Base-by-base conservation (phyloP, 2,113 vertebrate species). In the Hemicordylus capensis region DNA sequence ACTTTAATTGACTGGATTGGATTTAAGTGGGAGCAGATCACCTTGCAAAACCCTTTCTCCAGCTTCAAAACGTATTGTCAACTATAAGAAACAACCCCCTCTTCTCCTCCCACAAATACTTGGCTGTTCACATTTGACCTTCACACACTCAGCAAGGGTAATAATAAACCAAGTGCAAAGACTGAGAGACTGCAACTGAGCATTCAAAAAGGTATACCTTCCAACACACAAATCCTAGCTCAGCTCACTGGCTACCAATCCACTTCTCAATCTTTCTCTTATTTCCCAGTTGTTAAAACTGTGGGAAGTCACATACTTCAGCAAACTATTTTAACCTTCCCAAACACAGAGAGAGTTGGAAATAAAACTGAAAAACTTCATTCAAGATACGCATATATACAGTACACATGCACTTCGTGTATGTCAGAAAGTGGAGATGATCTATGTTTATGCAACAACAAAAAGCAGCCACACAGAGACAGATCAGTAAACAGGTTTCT, bases 1-100 rank as follows among this genome's bases (percentile, higher is more conserved):
- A 6, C 75, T 81, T 88, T 88, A 83, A 78, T 3, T 80, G 78
- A 74, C 48, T 74, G 42, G 59, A 84, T 2, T 83, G 58, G n/a
- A 87, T 58, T 87, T 39, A 42, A 84, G 26, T 56, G 80, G 76
- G n/a, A 9, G 14, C 0, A 44, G 59, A 82, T 77, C 44, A 1
- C 56, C 51, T 76, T 58, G 37, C 15, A 72, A 86, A 28, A 2
- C 3, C 80, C 19, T 26, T 54, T n/a, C 7, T 3, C 8, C 34
- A 79, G 44, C 59, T 86, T 88, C 81, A 76, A 48, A 79, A 17
- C 42, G 17, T 56, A 77, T 11, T 59, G 48, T 34, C 20, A 89
- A 22, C 78, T 28, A 22, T 26, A 66, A 31, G 8, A 51, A 75
- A 44, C 20, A 19, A 77, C n/a, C 81, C 9, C 59, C 34, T 11